Percentiles rank a stretch among this genome's conserved stretches.
These are phyloP conservation scores for Diaphora mendica DNA, from an alignment of 2,888 invertebrate genomes.

Conservation along the genomic window DNA sequence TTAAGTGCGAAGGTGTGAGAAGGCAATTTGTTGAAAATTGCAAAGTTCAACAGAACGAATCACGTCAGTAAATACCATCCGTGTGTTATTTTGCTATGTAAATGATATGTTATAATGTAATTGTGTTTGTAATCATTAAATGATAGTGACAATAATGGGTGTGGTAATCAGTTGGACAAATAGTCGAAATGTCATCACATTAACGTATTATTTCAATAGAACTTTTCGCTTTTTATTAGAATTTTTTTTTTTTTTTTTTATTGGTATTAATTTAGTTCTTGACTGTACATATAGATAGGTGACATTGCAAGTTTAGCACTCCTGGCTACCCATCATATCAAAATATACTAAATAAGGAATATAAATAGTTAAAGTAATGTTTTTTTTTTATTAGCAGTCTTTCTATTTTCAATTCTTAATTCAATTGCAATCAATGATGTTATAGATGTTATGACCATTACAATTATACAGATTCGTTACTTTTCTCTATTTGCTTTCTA, in stretches of 20 bases:
- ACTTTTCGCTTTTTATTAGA: constrained; percentile 4
- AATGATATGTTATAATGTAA: constrained; percentile 42
- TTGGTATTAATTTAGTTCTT: not conserved
- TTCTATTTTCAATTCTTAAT: not conserved
- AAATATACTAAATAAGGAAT: not conserved
- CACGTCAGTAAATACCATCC: constrained; percentile 33
- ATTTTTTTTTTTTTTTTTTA: not conserved
- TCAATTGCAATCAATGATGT: not conserved
- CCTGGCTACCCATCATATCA: not conserved
- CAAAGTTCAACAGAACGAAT: constrained; percentile 62
- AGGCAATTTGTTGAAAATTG: constrained; percentile 73
- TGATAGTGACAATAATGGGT: constrained; percentile 31
- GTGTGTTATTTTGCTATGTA: constrained; percentile 42
- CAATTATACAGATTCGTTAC: not conserved
- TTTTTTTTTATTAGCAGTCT: not conserved
- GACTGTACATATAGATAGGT: not conserved
- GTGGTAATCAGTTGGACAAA: constrained; percentile 40
- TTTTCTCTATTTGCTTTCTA: not conserved
- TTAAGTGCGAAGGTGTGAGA: constrained; percentile 67
- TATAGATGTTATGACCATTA: not conserved
- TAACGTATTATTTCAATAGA: constrained; percentile 16
- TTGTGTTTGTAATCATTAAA: constrained; percentile 44
- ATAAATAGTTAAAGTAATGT: not conserved
- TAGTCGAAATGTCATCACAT: constrained; percentile 32
- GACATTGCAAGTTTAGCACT: not conserved